Conservation (phyloP, 2,888 invertebrate genomes). For the Cremastinae sp. region DNA sequence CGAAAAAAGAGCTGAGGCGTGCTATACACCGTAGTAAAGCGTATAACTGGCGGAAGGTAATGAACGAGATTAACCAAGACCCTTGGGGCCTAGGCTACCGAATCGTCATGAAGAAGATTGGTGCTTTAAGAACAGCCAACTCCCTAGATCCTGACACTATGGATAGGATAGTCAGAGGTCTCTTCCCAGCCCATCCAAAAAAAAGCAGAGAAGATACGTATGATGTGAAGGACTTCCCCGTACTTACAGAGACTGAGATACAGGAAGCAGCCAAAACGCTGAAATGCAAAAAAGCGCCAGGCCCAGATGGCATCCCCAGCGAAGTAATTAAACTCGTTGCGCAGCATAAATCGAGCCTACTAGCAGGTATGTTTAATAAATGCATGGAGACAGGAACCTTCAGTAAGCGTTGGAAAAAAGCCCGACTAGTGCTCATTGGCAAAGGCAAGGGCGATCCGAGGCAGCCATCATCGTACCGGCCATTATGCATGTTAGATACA, state of each 20-base stretch:
- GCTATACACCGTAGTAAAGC: constrained; percentile 47
- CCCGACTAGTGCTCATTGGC: constrained; percentile 36
- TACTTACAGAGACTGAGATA: background rate
- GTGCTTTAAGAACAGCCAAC: background rate
- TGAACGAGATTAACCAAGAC: constrained; percentile 57
- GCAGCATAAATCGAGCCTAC: background rate
- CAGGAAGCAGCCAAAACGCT: background rate
- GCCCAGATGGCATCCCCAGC: background rate
- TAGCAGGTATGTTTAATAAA: too few species aligned
- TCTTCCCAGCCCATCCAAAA: background rate
- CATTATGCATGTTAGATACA: constrained; percentile 42
- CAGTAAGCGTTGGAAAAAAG: constrained; percentile 26
- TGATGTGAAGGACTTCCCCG: background rate
- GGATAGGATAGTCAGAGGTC: background rate
- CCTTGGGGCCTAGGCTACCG: constrained; percentile 43
- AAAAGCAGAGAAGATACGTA: background rate
- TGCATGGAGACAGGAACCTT: constrained; percentile 35
- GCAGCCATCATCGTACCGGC: constrained; percentile 47
- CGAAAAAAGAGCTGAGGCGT: constrained; percentile 14
- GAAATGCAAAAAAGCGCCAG: background rate
- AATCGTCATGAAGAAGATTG: background rate
- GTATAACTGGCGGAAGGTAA: constrained; percentile 60
- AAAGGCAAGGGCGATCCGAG: constrained; percentile 53
- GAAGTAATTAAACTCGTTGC: background rate
- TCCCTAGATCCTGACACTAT: background rate